Percentiles rank a stretch among this genome's conserved stretches.
These are phyloP conservation scores for Probaryconus sp. DNA, from an alignment of 1,140 invertebrate species.

Conservation along the genomic window DNA sequence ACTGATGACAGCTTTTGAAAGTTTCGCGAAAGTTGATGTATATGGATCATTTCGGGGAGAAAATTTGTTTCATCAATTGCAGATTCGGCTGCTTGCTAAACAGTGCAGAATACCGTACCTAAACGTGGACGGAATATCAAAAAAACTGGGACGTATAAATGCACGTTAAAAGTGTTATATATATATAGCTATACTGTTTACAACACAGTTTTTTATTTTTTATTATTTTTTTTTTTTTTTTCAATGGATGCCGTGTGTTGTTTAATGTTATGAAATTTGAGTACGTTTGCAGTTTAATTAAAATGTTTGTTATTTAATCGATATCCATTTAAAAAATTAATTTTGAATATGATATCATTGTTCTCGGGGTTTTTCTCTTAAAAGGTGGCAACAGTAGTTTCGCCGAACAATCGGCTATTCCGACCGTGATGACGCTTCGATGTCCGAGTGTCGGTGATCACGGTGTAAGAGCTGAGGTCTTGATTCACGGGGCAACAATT, in stretches of 20 bases:
- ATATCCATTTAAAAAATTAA: too few species aligned
- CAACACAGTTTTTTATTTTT: slow-evolving; percentile 29
- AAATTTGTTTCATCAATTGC: slow-evolving; percentile 45
- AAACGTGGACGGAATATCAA: slow-evolving; percentile 57
- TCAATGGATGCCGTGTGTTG: too few species aligned
- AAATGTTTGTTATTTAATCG: too few species aligned
- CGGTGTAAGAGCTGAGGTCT: slow-evolving; percentile 71
- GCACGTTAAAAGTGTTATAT: slow-evolving; percentile 7
- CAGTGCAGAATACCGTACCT: slow-evolving; percentile 59
- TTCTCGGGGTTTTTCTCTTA: too few species aligned
- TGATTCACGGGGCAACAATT: slow-evolving; percentile 73
- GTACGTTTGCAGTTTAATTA: too few species aligned
- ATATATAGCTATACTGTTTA: slow-evolving; percentile 36
- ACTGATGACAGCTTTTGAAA: slow-evolving; percentile 7
- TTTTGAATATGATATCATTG: too few species aligned
- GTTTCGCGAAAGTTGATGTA: slow-evolving; percentile 33
- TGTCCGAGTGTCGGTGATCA: slow-evolving; percentile 65
- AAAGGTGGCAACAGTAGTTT: slow-evolving; percentile 19
- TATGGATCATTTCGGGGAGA: slow-evolving; percentile 41
- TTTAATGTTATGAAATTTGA: too few species aligned
- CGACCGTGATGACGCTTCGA: slow-evolving; percentile 65
- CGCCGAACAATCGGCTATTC: slow-evolving; percentile 66
- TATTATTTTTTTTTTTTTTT: too few species aligned
- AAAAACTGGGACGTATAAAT: slow-evolving; percentile 43
- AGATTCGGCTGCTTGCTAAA: slow-evolving; percentile 51